Base-by-base conservation (phyloP, 2,113 vertebrate species). In the Pluvianellus socialis region DNA sequence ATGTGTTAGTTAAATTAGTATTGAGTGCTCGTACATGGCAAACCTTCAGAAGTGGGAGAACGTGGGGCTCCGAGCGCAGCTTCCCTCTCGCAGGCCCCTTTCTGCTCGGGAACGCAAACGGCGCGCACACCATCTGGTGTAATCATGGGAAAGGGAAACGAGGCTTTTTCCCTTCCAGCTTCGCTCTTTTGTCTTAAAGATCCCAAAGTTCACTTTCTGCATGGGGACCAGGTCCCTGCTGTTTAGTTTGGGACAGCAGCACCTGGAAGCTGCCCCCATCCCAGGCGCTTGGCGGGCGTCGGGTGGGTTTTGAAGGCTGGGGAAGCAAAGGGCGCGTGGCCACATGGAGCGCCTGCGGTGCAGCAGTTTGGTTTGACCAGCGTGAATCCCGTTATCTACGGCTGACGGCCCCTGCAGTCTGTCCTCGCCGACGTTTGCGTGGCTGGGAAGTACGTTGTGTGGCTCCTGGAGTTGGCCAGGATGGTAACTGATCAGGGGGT, bases 1-100 rank as follows among this genome's bases (percentile, higher is more conserved):
- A 65, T 62, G 95, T 65, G 84, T 79, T 97, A 63, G 92, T 94
- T 89, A 84, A 92, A 94, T 97, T 53, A 96, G 86, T n/a, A 85
- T 45, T 4, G 77, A 95, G 87, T 33, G 94, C 89, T 95, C 0
- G 23, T 73, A n/a, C 38, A 16, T 79, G 95, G 95, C 86, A 49
- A n/a, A 87, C 49, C 80, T 79, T 90, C 89, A 89, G 80, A 63
- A 88, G 77, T 63, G 87, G 87, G 92, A 85, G 81, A 85, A 67
- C 4, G n/a, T 28, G 68, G 92, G 86, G 91, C 93, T 96, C 72
- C 0, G 6, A 71, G n/a, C 0, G 0, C 92, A 73, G 91, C 91
- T 95, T 42, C 92, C 95, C 96, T 96, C 81, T 95, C 27, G 2
- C 62, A 63, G 89, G 94, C 95, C 95, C 74, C 96, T 97, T 9